Percentiles rank a stretch among this genome's conserved stretches.
Conservation (phyloP, 2,797 vertebrate species). For the Siniperca obscura region DNA sequence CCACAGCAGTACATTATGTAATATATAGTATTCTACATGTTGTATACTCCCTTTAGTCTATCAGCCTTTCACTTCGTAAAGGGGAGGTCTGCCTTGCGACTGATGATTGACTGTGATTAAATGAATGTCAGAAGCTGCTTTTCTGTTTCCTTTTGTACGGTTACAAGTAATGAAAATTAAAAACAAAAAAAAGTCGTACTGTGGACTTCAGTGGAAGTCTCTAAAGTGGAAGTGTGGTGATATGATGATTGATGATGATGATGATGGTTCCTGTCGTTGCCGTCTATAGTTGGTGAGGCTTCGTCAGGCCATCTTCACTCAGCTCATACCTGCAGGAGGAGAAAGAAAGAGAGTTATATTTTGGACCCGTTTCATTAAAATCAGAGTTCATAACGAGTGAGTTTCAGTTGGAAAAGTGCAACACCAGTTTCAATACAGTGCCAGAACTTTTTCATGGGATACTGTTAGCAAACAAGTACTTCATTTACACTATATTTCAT, state of each 20-base stretch:
- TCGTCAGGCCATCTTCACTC: constrained; percentile 89
- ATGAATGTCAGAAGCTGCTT: constrained; percentile 74
- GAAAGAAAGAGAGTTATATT: constrained; percentile 20
- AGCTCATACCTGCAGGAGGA: constrained; percentile 90
- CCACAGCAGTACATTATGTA: constrained; percentile 30
- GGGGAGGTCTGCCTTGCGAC: constrained; percentile 72
- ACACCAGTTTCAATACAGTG: too few species aligned
- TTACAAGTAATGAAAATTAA: constrained; percentile 63
- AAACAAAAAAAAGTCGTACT: constrained; percentile 77
- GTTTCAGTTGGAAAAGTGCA: background rate
- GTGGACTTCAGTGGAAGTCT: constrained; percentile 55
- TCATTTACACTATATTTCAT: too few species aligned
- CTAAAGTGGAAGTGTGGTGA: constrained; percentile 32
- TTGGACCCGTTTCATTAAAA: background rate
- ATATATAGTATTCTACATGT: constrained; percentile 41
- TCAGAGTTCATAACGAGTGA: background rate
- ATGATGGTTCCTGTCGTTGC: background rate
- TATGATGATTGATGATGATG: constrained; percentile 43
- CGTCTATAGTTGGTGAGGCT: constrained; percentile 81
- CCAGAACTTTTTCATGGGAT: too few species aligned
- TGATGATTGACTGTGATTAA: constrained; percentile 56
- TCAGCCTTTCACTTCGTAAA: constrained; percentile 74
- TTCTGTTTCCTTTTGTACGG: constrained; percentile 51
- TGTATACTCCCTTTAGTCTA: constrained; percentile 63
- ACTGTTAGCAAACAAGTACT: too few species aligned